A percentile compares a stretch with the other conserved stretches of the same genome.
phyloP scores from a whole-genome alignment of 2,888 invertebrate genomes.

The Strigamia maritima region DNA sequence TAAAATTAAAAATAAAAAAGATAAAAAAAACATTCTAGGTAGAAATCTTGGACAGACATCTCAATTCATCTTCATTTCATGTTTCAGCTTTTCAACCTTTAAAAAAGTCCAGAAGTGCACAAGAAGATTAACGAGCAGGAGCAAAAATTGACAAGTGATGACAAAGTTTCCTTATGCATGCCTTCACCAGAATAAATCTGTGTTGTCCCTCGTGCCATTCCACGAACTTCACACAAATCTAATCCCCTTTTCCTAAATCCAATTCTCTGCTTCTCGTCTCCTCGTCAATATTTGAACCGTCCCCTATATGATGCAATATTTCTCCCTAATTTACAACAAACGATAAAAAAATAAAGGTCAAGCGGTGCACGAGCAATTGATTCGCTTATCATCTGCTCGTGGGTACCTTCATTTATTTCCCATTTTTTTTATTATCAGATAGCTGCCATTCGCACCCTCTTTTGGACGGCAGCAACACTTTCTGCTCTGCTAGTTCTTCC shows the following conservation, averaged over 20 bases:
- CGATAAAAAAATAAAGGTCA: background rate
- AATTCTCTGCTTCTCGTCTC: background rate
- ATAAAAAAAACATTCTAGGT: background rate
- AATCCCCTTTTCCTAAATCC: background rate
- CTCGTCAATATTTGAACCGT: background rate
- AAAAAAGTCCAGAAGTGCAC: background rate
- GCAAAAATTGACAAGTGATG: background rate
- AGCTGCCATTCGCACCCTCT: slow-evolving; percentile 4
- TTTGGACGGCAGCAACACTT: background rate
- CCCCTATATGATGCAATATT: background rate
- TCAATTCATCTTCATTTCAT: background rate
- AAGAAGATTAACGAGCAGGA: background rate
- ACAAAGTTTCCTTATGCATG: background rate
- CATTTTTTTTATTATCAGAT: background rate
- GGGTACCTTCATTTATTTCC: background rate
- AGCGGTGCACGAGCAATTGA: background rate
- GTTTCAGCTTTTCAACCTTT: background rate
- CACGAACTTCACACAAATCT: background rate
- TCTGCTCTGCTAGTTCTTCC: slow-evolving; percentile 4
- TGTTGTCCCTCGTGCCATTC: background rate
- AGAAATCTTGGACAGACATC: background rate
- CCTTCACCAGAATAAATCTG: background rate
- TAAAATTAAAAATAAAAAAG: background rate
- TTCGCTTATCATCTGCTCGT: slow-evolving; percentile 4
- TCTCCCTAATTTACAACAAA: background rate